Percentiles rank a stretch among this genome's conserved stretches.
phyloP scores from a whole-genome alignment of 2,888 invertebrate species.

The Oxystoma pomonae region DNA sequence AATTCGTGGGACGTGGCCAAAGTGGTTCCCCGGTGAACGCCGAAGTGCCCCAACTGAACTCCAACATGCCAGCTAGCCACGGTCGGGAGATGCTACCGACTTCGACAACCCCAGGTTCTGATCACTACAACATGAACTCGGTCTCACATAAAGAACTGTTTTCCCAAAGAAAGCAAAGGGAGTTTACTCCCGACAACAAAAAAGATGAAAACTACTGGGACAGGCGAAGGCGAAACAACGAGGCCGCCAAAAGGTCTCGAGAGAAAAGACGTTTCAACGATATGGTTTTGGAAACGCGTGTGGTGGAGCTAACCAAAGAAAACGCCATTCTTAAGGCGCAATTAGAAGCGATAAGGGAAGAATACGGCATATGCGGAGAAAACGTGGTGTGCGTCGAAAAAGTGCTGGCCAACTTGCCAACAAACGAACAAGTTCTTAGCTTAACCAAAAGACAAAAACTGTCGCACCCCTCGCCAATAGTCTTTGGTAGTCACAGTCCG shows the following conservation, averaged over 20 bases:
- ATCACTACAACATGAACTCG: constrained; percentile 51
- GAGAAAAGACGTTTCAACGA: constrained; percentile 95
- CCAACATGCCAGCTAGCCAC: constrained; percentile 51
- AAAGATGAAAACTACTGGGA: constrained; percentile 99
- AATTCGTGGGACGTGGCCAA: constrained; percentile 75
- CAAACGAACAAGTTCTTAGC: constrained; percentile 79
- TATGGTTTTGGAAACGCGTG: constrained; percentile 92
- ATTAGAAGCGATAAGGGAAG: constrained; percentile 87
- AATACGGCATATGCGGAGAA: constrained; percentile 87
- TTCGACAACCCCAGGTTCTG: constrained; percentile 44
- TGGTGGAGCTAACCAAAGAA: constrained; percentile 91
- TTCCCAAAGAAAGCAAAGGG: constrained; percentile 88
- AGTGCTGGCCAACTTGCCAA: constrained; percentile 79
- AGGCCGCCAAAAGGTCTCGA: constrained; percentile 94
- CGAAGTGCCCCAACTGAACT: constrained; percentile 61
- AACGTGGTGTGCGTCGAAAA: constrained; percentile 83
- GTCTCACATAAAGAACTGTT: constrained; percentile 77
- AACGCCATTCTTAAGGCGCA: constrained; percentile 93
- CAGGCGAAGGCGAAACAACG: constrained; percentile 90
- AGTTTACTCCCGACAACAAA: constrained; percentile 94
- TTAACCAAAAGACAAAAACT: constrained; percentile 71
- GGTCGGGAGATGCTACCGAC: constrained; percentile 44
- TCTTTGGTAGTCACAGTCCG: constrained; percentile 55
- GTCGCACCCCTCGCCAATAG: constrained; percentile 48
- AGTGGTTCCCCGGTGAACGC: constrained; percentile 66